A percentile compares a stretch with the other conserved stretches of the same genome.
Evolutionary conservation across 2,113 vertebrate species (phyloP).

Genomic region (Ivindomyrus marchei): DNA sequence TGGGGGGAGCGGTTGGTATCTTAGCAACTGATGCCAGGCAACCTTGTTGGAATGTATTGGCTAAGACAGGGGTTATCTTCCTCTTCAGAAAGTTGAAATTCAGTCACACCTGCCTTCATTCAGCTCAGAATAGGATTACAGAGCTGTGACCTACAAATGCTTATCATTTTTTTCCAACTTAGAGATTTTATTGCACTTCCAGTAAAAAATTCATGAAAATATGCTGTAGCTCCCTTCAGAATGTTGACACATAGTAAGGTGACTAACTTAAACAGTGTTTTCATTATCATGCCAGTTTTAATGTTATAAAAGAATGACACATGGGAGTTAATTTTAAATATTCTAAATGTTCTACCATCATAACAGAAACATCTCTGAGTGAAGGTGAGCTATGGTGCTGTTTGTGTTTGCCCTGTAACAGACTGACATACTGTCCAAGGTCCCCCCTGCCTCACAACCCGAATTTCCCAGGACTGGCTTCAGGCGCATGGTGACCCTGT

Average conservation of each 20-base stretch:
- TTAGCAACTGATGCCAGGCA: slow-evolving; percentile 14
- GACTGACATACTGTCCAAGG: background rate
- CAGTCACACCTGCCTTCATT: background rate
- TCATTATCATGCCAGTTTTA: background rate
- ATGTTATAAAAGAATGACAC: background rate
- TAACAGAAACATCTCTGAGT: background rate
- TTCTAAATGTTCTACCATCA: background rate
- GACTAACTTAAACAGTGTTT: background rate
- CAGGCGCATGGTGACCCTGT: background rate
- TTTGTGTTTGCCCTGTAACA: background rate
- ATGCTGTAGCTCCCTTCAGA: background rate
- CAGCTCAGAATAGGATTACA: background rate
- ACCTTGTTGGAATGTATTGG: background rate
- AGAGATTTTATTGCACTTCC: background rate
- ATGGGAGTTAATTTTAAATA: background rate
- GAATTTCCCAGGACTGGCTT: background rate
- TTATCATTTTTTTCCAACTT: background rate
- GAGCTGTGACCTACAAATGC: background rate
- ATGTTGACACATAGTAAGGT: background rate
- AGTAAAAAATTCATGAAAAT: background rate
- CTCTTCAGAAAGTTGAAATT: slow-evolving; percentile 10
- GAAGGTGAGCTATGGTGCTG: background rate
- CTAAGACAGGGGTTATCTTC: slow-evolving; percentile 5
- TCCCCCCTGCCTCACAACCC: background rate
- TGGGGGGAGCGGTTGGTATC: slow-evolving; percentile 11